Conservation (phyloP, 2,113 vertebrate genomes). For the Aspidoscelis tigris region DNA sequence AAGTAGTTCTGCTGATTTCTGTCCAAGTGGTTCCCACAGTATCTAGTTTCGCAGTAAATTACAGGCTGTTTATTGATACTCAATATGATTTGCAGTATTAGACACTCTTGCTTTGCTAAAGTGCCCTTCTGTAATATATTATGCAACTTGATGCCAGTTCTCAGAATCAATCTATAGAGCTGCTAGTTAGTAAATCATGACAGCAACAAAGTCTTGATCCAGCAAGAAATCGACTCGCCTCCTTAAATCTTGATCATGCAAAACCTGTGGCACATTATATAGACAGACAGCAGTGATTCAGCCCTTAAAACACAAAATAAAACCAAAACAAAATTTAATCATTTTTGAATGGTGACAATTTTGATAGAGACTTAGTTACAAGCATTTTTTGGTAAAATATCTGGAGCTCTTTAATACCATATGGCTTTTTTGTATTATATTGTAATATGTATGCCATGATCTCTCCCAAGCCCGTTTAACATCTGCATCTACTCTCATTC, state of each 20-base stretch:
- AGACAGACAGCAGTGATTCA: constrained; percentile 4
- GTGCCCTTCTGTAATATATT: not conserved
- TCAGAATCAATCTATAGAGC: constrained; percentile 33
- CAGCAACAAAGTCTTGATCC: constrained; percentile 14
- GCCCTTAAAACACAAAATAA: not conserved
- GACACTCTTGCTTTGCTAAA: constrained; percentile 14
- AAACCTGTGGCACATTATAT: not conserved
- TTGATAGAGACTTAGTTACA: not conserved
- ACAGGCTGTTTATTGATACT: not conserved
- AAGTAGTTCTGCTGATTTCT: not conserved
- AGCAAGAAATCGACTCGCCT: not conserved
- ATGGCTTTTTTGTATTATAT: not conserved
- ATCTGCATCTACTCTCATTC: not conserved
- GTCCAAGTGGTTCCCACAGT: not conserved
- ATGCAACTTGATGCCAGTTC: not conserved
- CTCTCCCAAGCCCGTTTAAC: not conserved
- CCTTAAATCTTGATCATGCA: constrained; percentile 27
- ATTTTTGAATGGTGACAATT: not conserved
- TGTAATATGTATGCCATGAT: not conserved
- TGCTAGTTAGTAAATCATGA: constrained; percentile 15
- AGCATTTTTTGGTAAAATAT: not conserved
- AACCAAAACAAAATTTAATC: not conserved
- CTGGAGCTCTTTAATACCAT: not conserved
- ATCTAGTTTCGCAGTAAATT: constrained; percentile 26
- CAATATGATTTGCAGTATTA: constrained; percentile 14